phyloP scores from a whole-genome alignment of 1,140 invertebrate species.

The Dufourea novaeangliae region DNA sequence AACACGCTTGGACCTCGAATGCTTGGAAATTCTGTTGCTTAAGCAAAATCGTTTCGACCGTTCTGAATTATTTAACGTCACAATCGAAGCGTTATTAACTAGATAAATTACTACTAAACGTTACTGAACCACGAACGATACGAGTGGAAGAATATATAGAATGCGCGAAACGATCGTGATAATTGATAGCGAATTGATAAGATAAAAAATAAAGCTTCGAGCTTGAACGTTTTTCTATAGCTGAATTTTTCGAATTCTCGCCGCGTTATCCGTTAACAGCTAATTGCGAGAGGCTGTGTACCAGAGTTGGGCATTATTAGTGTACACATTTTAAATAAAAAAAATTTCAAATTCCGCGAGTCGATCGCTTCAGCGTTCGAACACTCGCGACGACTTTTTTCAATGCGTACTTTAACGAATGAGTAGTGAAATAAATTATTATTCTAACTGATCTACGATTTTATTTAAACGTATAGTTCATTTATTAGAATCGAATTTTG shows the following conservation, averaged over 20 bases:
- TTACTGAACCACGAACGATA: background rate
- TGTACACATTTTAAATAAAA: background rate
- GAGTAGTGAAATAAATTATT: background rate
- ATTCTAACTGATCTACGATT: background rate
- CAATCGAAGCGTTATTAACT: background rate
- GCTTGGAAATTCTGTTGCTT: constrained; percentile 1
- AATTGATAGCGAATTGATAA: constrained; percentile 11
- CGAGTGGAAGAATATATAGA: background rate
- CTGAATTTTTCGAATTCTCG: background rate
- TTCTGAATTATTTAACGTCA: too few relatives aligned
- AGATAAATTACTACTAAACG: background rate
- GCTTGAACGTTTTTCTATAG: background rate
- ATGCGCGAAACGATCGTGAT: background rate
- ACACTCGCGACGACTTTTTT: background rate
- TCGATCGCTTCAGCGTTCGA: background rate
- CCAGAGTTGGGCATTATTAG: constrained; percentile 18
- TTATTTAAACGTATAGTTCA: too few relatives aligned
- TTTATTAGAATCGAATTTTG: background rate
- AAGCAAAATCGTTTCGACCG: background rate
- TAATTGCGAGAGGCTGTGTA: background rate
- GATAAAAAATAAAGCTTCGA: background rate
- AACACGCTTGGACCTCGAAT: background rate
- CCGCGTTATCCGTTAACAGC: too few relatives aligned
- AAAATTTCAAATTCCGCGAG: background rate
- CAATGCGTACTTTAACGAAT: background rate